Evolutionary conservation across 2,888 invertebrate species (phyloP), one percentile per base, ranked within the genome.

Genomic region (Drosophila aldrichi): DNA sequence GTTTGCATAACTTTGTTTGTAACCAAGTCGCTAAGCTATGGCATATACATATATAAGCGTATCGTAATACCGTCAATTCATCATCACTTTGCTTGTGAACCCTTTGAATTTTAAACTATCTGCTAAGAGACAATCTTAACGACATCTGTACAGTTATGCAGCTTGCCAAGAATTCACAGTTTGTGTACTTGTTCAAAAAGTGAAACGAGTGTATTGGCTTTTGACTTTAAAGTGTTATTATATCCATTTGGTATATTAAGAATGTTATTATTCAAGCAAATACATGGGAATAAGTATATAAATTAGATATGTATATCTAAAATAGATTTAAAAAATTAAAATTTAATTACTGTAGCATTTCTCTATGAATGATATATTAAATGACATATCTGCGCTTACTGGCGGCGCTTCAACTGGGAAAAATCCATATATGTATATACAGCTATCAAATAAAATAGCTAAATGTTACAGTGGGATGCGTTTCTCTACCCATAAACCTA

Each of bases 81-180:
- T 77, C 74, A 70, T 63, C 12, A 20, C 36, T 57, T 25, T 32
- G 60, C 68, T 64, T 76, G 32, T 34, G 51, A 38, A 43, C 55
- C 69, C 52, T 62, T 48, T 29, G 57, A 38, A 12, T n/a, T 40
- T 49, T n/a, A 16, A 56, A 46, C 61, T 43, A 20, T 41, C 73
- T 76, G 68, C 54, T 51, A 49, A 12, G 12, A 48, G 48, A 48
- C 48, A 32, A 18, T 18, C 36, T n/a, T 41, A 41, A 48, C 46
- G 32, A 10, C 62, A 46, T 63, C 43, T 56, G 51, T 48, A 58
- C 48, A 62, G 51, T 71, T 67, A 71, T 62, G 55, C 46, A 66
- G 16, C 46, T 63, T 34, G 49, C 44, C 41, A n/a, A 58, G 61
- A 58, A 57, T 57, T 40, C 61, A 57, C 46, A 65, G 41, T 48